These are phyloP conservation scores for Cheilinus undulatus DNA, from an alignment of 2,113 vertebrate species.

Conservation along the genomic window DNA sequence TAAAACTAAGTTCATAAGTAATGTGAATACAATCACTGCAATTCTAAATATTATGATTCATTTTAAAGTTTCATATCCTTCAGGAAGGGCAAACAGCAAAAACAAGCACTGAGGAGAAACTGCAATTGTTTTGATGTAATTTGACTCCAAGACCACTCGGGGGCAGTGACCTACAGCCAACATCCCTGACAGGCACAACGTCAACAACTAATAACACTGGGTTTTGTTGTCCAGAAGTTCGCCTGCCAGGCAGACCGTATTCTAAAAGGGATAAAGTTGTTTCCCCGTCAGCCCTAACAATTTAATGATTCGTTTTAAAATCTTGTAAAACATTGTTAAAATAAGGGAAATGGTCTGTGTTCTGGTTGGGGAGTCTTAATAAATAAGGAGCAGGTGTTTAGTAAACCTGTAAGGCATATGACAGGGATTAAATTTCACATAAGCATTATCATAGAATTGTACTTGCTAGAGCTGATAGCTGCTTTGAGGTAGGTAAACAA, in stretches of 20 bases:
- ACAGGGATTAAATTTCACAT: accelerated
- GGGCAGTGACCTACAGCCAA: constrained; percentile 17
- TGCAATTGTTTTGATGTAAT: constrained; percentile 26
- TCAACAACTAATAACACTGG: no score
- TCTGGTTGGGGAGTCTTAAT: not conserved
- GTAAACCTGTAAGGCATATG: constrained; percentile 3
- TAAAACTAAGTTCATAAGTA: not conserved
- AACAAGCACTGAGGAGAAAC: not conserved
- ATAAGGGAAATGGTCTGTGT: accelerated
- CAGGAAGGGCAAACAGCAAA: not conserved
- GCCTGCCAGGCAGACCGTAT: constrained; percentile 3
- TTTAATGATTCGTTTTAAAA: not conserved
- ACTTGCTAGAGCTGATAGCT: constrained; percentile 15
- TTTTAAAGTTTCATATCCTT: not conserved
- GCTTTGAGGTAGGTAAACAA: not conserved
- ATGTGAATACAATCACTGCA: not conserved
- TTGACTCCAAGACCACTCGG: not conserved
- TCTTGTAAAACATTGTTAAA: accelerated
- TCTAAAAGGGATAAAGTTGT: not conserved
- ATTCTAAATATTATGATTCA: not conserved
- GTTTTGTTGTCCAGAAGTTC: accelerated
- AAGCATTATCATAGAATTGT: constrained; percentile 12
- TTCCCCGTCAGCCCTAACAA: not conserved
- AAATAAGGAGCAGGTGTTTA: not conserved
- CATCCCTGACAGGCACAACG: accelerated